Evolutionary conservation across 2,113 vertebrate species (phyloP).

Genomic region (Lepus americanus): DNA sequence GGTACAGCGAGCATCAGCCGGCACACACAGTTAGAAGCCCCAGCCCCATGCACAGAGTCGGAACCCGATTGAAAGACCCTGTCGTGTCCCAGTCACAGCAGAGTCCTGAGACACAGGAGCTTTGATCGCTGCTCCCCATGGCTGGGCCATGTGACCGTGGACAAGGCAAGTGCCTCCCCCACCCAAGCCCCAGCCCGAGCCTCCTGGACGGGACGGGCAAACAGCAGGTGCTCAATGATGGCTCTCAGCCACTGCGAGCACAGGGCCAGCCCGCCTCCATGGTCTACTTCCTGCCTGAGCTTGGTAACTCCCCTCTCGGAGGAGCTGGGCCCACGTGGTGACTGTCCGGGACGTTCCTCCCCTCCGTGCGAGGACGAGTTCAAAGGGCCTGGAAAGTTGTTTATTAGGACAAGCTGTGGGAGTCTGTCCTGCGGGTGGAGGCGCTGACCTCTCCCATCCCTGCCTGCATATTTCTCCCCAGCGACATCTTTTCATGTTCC

Average conservation of each 20-base stretch:
- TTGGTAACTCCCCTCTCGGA: not conserved
- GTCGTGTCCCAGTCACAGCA: not conserved
- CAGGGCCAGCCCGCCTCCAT: not conserved
- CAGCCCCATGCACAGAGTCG: not conserved
- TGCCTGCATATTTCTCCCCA: conserved; percentile 75
- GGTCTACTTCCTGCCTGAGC: not conserved
- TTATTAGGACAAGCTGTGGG: conserved; percentile 84
- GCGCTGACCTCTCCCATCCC: conserved; percentile 77
- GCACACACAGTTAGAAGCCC: too few relatives aligned
- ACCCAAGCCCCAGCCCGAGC: not conserved
- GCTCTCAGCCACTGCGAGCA: not conserved
- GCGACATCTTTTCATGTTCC: conserved; percentile 84
- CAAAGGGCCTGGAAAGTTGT: conserved; percentile 84
- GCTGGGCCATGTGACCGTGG: not conserved
- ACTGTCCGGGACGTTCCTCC: conserved; percentile 22
- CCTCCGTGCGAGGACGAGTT: conserved; percentile 71
- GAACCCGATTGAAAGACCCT: not conserved
- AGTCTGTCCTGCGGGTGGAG: conserved; percentile 81
- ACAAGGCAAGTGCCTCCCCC: not conserved
- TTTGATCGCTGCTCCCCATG: not conserved
- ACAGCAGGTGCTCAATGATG: not conserved
- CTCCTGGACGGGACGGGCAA: not conserved
- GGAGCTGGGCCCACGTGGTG: not conserved
- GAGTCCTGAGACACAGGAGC: not conserved
- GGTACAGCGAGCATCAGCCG: not conserved